phyloP scores from a whole-genome alignment of 2,888 invertebrate genomes.

The Ochropacha duplaris region DNA sequence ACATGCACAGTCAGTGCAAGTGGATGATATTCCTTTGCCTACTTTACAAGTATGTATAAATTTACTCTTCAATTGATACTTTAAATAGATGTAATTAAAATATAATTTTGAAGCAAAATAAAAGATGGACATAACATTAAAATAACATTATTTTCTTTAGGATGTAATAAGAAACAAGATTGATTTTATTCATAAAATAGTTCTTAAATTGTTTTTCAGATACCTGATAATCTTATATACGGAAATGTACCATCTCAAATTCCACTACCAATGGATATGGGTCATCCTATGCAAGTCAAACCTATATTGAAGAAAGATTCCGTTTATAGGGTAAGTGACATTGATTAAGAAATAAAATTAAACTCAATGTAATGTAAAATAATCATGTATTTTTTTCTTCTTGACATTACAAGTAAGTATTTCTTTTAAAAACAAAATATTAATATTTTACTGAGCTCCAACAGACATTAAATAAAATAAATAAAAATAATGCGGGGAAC shows the following conservation, averaged over 20 bases:
- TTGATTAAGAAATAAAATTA: too few species aligned
- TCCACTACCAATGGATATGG: slow-evolving; percentile 77
- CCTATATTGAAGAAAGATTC: slow-evolving; percentile 91
- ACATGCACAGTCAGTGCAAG: slow-evolving; percentile 96
- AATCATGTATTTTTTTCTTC: too few species aligned
- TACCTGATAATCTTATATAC: slow-evolving; percentile 73
- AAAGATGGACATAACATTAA: too few species aligned
- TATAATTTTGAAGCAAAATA: too few species aligned
- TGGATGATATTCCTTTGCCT: slow-evolving; percentile 98
- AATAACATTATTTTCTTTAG: background rate
- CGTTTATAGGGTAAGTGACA: slow-evolving; percentile 67
- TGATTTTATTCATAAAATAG: background rate
- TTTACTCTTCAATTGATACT: background rate
- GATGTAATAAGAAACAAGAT: too few species aligned
- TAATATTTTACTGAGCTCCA: too few species aligned
- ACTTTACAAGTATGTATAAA: slow-evolving; percentile 68
- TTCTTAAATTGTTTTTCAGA: slow-evolving; percentile 52
- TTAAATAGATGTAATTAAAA: background rate
- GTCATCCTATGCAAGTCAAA: slow-evolving; percentile 77
- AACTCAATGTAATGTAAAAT: too few species aligned
- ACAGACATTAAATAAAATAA: too few species aligned
- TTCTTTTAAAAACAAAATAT: too few species aligned
- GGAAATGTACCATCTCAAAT: slow-evolving; percentile 82
- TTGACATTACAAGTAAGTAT: too few species aligned
- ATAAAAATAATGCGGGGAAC: too few species aligned